Evolutionary conservation across 2,888 invertebrate species (phyloP), one percentile per base, ranked within the genome.

Genomic region (Agriotes lineatus): DNA sequence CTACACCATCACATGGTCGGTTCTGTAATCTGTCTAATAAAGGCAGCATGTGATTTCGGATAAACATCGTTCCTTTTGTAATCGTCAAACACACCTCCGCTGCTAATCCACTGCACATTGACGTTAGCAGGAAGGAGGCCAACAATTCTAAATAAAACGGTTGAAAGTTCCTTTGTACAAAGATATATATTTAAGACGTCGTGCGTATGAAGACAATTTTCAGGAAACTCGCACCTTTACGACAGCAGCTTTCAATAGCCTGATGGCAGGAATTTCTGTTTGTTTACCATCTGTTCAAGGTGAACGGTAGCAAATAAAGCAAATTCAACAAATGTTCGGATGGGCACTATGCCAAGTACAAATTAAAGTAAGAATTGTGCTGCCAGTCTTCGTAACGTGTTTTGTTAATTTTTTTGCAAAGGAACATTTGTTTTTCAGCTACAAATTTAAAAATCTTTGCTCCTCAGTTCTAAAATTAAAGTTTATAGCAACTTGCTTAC

Each of bases 361-460:
- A 22, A 48, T 48, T 45, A 45, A 6, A 45, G 16, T n/a, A n/a
- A n/a, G n/a, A n/a, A n/a, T n/a, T n/a, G n/a, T n/a, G n/a, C n/a
- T n/a, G 25, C 25, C 25, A 25, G 7, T 25, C 25, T 25, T 7
- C 25, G 7, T 25, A 5, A 5, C 7, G 25, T 25, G 25, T 25
- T 25, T 25, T n/a, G n/a, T n/a, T n/a, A n/a, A n/a, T n/a, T n/a
- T n/a, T 33, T 37, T 37, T 12, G 37, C 37, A 18, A 14, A 44
- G 7, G 12, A 44, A 18, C 12, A n/a, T 44, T n/a, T n/a, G n/a
- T n/a, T n/a, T n/a, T n/a, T n/a, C n/a, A n/a, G n/a, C n/a, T n/a
- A n/a, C 59, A 45, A 59, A 48, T 35, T 60, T 50, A 37, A 50
- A 60, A 48, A 60, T 19, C 20, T 42, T 37, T 58, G 58, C 42